Percentiles rank a stretch among this genome's conserved stretches.
phyloP scores from a whole-genome alignment of 2,797 vertebrate species.

The Corythornis leucogaster region DNA sequence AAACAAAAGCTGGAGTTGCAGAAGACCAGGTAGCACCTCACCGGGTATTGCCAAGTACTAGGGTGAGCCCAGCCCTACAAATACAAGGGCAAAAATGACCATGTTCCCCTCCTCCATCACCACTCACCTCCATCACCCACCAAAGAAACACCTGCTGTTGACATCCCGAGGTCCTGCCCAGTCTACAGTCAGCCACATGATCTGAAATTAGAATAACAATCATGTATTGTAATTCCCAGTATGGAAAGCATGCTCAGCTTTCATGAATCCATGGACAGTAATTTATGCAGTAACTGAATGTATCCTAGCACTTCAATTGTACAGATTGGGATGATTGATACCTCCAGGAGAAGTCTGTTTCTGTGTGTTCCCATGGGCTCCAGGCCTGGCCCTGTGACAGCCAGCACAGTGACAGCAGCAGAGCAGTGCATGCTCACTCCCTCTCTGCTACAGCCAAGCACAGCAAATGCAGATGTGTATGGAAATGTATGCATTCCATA shows the following conservation, averaged over 20 bases:
- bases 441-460: background rate
- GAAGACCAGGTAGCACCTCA: background rate
- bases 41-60: background rate
- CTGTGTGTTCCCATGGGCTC: conserved; percentile 9
- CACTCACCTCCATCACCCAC: background rate
- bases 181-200: background rate
- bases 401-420: background rate
- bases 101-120: background rate
- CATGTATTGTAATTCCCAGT: background rate
- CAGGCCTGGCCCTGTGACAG: background rate
- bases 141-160: background rate
- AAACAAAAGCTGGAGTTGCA: background rate
- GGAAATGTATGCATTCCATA: background rate
- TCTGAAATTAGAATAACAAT: background rate
- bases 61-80: background rate
- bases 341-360: background rate
- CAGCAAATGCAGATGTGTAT: background rate
- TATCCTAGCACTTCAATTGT: background rate
- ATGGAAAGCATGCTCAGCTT: background rate
- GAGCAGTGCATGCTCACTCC: background rate
- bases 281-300: background rate
- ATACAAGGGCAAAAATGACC: background rate
- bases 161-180: background rate
- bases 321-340: conserved; percentile 8
- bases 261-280: background rate